Conservation (phyloP, 2,888 invertebrate genomes). For the Nowickia ferox region DNA sequence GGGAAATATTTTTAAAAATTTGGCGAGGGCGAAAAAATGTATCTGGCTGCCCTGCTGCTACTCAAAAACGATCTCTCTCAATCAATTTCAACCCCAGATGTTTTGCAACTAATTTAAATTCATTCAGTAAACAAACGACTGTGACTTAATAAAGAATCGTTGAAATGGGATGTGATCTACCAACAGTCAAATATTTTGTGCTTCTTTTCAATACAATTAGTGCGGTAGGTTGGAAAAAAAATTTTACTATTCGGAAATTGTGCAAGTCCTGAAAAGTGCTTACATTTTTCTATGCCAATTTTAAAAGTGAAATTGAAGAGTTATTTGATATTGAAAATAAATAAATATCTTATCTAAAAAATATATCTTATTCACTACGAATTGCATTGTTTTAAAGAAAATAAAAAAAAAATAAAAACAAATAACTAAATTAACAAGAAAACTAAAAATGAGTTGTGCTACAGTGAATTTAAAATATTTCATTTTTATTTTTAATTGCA, state of each 20-base stretch:
- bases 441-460: no score
- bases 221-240: constrained; percentile 77
- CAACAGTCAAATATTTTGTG: constrained; percentile 78
- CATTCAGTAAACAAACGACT: constrained; percentile 54
- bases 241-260: not conserved
- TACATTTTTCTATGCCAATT: not conserved
- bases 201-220: constrained; percentile 78
- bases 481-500: no score
- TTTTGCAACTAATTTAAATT: constrained; percentile 50
- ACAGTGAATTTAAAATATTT: no score
- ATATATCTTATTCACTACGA: no score
- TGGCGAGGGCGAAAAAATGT: no score
- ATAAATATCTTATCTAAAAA: no score
- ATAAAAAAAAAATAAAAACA: no score
- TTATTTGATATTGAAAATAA: no score
- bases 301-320: not conserved
- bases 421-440: no score
- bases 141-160: constrained; percentile 50
- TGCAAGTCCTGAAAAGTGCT: not conserved
- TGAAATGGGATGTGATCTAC: constrained; percentile 79
- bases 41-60: not conserved
- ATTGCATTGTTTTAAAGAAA: no score
- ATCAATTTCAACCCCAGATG: constrained; percentile 16
- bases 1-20: no score
- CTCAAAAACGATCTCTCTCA: constrained; percentile 19